Conservation (phyloP, 2,888 invertebrate genomes). For the Orthosia incerta region DNA sequence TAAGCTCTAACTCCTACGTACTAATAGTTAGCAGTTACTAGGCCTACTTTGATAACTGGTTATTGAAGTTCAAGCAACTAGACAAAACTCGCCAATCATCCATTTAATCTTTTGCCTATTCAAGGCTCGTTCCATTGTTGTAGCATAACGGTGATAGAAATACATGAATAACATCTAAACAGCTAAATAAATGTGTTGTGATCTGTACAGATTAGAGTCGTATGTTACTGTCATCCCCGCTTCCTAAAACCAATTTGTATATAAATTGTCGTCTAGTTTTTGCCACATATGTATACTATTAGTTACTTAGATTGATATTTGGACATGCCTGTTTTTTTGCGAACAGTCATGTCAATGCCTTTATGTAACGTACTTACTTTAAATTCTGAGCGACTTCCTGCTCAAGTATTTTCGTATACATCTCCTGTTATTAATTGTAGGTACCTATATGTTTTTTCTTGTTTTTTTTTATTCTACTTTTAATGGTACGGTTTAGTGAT, state of each 20-base stretch:
- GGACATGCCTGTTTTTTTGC: conserved; percentile 39
- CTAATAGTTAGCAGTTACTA: conserved; percentile 6
- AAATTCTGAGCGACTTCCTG: conserved; percentile 47
- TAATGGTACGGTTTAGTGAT: conserved; percentile 25
- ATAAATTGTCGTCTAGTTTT: conserved; percentile 33
- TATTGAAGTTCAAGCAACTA: conserved; percentile 6
- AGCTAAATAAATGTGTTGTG: conserved; percentile 26
- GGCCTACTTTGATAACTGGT: conserved; percentile 13
- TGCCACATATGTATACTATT: conserved; percentile 33
- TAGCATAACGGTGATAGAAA: conserved; percentile 55
- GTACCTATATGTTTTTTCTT: neutral
- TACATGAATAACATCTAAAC: conserved; percentile 22
- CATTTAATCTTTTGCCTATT: conserved; percentile 38
- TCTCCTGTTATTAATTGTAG: conserved; percentile 40
- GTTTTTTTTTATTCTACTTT: conserved; percentile 24
- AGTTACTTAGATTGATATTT: conserved; percentile 45
- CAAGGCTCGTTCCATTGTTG: conserved; percentile 44
- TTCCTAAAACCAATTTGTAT: conserved; percentile 40
- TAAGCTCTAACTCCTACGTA: conserved; percentile 8
- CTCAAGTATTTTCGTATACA: conserved; percentile 30
- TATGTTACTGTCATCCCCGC: conserved; percentile 25
- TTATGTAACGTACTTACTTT: conserved; percentile 36
- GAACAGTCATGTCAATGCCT: conserved; percentile 40
- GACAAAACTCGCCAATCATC: conserved; percentile 34
- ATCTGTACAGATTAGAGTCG: conserved; percentile 14